Percentiles rank a stretch among this genome's conserved stretches.
Evolutionary conservation across 2,113 vertebrate genomes (phyloP).

Genomic region (Athene cunicularia): DNA sequence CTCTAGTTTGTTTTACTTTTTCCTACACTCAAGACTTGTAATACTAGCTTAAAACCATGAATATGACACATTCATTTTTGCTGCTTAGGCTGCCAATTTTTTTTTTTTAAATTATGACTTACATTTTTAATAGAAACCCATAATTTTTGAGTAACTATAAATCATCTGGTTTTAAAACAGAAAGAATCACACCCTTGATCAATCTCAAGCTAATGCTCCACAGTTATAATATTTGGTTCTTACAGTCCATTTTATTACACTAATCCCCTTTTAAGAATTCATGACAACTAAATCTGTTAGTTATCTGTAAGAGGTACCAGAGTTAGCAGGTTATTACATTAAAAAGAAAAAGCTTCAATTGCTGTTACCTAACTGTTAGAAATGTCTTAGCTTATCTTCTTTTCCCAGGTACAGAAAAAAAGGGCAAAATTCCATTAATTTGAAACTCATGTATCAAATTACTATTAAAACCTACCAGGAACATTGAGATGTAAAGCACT

Average conservation of each 20-base stretch:
- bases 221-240: background rate
- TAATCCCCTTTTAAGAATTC: constrained; percentile 1
- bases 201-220: constrained; percentile 10
- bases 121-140: constrained; percentile 60
- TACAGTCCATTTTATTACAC: background rate
- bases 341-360: background rate
- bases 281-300: background rate
- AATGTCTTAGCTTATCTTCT: background rate
- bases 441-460: background rate
- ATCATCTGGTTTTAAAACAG: constrained; percentile 45
- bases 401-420: background rate
- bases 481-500: background rate
- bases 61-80: constrained; percentile 30
- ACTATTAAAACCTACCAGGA: background rate
- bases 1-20: constrained; percentile 39
- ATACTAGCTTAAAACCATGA: constrained; percentile 53
- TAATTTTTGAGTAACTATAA: constrained; percentile 62
- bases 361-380: background rate
- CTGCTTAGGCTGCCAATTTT: constrained; percentile 34
- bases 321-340: background rate
- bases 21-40: constrained; percentile 25
- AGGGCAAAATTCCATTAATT: background rate
- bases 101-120: constrained; percentile 32
- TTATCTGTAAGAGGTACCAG: background rate
- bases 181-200: constrained; percentile 46